Percentiles rank a stretch among this genome's conserved stretches.
Conservation (phyloP, 2,888 invertebrate species). For the Mimas tiliae region DNA sequence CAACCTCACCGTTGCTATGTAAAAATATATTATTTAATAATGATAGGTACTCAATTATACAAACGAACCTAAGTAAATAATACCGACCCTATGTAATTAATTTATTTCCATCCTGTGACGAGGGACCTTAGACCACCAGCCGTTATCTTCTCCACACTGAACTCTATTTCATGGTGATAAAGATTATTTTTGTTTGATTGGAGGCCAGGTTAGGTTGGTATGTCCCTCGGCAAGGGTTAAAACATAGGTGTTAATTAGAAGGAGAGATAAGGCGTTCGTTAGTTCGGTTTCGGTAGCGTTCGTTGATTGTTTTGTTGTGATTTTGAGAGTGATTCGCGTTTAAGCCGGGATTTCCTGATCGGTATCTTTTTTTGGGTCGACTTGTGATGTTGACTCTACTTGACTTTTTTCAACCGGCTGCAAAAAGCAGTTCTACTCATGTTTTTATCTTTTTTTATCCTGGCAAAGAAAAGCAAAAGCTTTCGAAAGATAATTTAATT, state of each 20-base stretch:
- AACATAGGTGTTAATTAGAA: slow-evolving; percentile 55
- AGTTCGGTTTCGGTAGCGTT: slow-evolving; percentile 42
- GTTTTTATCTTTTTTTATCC: no score
- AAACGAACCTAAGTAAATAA: slow-evolving; percentile 36
- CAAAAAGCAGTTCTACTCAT: no score
- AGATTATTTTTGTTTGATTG: slow-evolving; percentile 27
- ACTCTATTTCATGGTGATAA: slow-evolving; percentile 26
- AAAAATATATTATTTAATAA: slow-evolving; percentile 15
- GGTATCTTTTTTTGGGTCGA: not conserved
- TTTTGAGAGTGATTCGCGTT: slow-evolving; percentile 21
- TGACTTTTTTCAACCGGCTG: no score
- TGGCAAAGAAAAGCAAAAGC: no score
- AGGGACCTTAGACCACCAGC: slow-evolving; percentile 33
- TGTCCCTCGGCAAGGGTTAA: slow-evolving; percentile 36
- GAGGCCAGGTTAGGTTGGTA: not conserved
- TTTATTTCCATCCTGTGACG: slow-evolving; percentile 47
- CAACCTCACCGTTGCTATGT: slow-evolving; percentile 1
- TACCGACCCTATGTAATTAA: slow-evolving; percentile 44
- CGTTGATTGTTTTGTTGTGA: slow-evolving; percentile 24
- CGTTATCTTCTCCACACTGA: not conserved
- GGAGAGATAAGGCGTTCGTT: slow-evolving; percentile 50
- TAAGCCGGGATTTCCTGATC: slow-evolving; percentile 6
- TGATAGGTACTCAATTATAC: slow-evolving; percentile 25
- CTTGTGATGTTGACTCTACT: no score
- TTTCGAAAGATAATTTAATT: no score